Evolutionary conservation across 2,888 invertebrate species (phyloP).

Genomic region (Xanthia togata): DNA sequence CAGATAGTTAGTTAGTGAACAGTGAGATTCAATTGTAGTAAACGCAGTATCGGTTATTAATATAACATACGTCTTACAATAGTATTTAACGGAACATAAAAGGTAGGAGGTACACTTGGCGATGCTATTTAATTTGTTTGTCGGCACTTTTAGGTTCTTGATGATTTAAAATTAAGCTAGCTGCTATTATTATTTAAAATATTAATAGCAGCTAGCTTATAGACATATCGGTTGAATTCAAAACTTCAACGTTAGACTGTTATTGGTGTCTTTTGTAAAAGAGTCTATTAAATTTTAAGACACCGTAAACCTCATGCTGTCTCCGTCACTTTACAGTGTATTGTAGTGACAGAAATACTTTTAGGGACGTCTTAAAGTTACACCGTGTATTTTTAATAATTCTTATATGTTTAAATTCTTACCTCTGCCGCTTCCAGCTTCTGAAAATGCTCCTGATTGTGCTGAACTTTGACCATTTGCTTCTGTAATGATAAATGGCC

Average conservation of each 20-base stretch:
- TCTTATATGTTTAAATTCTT: not conserved
- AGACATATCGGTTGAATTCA: not conserved
- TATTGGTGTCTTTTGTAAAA: not conserved
- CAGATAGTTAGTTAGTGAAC: no score
- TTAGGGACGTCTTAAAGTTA: not conserved
- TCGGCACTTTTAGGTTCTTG: no score
- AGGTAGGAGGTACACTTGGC: not conserved
- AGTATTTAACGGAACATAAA: no score
- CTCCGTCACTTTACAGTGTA: not conserved
- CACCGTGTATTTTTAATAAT: not conserved
- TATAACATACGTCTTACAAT: no score
- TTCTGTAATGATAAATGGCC: not conserved
- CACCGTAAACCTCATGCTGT: not conserved
- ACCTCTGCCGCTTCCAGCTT: not conserved
- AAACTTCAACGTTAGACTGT: no score
- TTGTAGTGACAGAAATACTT: not conserved
- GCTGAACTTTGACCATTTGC: not conserved
- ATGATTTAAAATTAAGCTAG: no score
- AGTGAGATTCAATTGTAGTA: no score
- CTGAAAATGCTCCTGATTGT: constrained; percentile 1
- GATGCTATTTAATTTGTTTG: not conserved
- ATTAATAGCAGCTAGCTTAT: not conserved
- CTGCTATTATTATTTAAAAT: no score
- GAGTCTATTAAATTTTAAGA: not conserved
- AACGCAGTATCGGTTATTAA: no score